phyloP scores from a whole-genome alignment of 1,140 invertebrate genomes.

The Druon quercuslanigerum region DNA sequence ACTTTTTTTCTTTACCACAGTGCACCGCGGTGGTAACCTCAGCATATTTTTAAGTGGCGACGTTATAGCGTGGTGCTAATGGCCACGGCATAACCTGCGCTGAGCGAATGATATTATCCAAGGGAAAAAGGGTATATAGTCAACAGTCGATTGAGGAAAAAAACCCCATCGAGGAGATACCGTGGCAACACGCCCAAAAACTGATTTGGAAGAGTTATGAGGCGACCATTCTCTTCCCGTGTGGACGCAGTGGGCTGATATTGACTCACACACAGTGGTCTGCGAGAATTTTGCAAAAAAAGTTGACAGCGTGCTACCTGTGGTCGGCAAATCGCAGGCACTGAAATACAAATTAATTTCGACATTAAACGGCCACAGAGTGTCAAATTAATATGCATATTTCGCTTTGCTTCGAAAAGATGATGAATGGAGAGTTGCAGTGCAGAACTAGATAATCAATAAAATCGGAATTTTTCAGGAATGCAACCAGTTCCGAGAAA shows the following conservation, averaged over 20 bases:
- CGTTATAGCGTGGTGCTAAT: constrained; percentile 25
- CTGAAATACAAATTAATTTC: constrained; percentile 1
- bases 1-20: constrained; percentile 13
- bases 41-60: constrained; percentile 8
- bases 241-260: not conserved
- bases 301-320: constrained; percentile 3
- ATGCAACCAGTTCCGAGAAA: too few species aligned
- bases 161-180: constrained; percentile 43
- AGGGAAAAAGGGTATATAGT: constrained; percentile 14
- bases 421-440: too few species aligned
- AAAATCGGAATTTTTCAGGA: too few species aligned
- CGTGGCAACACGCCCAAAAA: constrained; percentile 49
- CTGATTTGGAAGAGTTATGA: constrained; percentile 45
- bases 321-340: not conserved
- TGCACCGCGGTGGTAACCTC: not conserved
- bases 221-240: not conserved
- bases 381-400: not conserved
- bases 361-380: not conserved
- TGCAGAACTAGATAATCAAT: too few species aligned
- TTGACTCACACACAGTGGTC: not conserved
- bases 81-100: not conserved
- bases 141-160: constrained; percentile 4
- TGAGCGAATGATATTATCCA: constrained; percentile 12
- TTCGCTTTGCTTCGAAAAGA: not conserved
- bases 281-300: not conserved